These are phyloP conservation scores for Microtus richardsoni DNA, from an alignment of 2,113 vertebrate species.

Conservation along the genomic window DNA sequence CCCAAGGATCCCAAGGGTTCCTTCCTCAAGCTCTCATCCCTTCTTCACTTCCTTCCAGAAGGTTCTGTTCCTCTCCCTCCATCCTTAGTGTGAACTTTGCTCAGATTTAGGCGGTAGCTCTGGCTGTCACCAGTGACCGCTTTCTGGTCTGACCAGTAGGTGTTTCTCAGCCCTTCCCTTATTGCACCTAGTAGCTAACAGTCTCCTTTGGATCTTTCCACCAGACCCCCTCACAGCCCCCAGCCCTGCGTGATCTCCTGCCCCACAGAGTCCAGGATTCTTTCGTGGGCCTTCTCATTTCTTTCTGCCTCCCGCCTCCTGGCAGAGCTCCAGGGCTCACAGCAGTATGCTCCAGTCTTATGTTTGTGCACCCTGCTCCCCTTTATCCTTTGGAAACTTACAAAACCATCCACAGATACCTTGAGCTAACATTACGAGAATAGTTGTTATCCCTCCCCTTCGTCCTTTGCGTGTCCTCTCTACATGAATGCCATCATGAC, in stretches of 20 bases:
- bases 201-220: background rate
- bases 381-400: background rate
- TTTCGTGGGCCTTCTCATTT: too few relatives aligned
- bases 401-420: background rate
- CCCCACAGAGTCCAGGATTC: background rate
- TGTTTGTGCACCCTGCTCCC: background rate
- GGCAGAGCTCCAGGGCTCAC: background rate
- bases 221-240: too few relatives aligned
- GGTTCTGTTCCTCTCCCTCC: background rate
- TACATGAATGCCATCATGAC: background rate
- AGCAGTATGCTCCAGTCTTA: background rate
- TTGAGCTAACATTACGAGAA: background rate
- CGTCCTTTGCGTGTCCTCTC: background rate
- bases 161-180: background rate
- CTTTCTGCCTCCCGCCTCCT: too few relatives aligned
- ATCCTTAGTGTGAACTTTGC: background rate
- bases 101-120: background rate
- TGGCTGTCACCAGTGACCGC: background rate
- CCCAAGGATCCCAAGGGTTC: background rate
- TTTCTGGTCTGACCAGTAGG: background rate
- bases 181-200: too few relatives aligned
- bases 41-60: background rate
- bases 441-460: background rate
- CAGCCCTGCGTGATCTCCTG: background rate
- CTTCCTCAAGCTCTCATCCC: background rate